phyloP scores from a whole-genome alignment of 1,140 invertebrate genomes.

The Tetramorium simillimum region DNA sequence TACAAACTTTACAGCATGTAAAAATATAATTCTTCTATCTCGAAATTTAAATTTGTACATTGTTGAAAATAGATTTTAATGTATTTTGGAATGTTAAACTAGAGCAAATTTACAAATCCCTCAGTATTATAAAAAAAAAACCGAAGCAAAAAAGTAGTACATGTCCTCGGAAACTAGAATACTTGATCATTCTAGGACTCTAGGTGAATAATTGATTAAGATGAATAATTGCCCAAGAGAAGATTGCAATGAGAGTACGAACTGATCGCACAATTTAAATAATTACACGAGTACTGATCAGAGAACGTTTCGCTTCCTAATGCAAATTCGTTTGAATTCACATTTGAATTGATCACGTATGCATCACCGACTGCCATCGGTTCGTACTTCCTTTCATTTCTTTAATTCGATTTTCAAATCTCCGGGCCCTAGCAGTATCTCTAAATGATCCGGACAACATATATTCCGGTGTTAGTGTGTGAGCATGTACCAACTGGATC shows the following conservation, averaged over 20 bases:
- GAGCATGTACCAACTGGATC: constrained; percentile 65
- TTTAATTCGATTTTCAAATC: constrained; percentile 37
- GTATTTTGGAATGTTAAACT: background rate
- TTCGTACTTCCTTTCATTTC: constrained; percentile 47
- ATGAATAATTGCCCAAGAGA: background rate
- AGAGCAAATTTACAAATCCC: background rate
- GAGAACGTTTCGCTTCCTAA: background rate
- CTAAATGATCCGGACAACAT: constrained; percentile 58
- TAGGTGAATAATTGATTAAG: constrained; percentile 26
- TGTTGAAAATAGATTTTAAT: background rate
- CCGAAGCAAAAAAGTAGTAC: background rate
- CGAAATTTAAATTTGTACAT: background rate
- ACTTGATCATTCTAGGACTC: too few species aligned
- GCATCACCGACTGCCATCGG: background rate
- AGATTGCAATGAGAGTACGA: background rate
- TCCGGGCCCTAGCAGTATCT: background rate
- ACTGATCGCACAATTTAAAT: background rate
- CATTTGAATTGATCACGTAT: constrained; percentile 59
- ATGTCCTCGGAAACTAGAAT: background rate
- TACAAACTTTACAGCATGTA: background rate
- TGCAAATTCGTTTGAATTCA: background rate
- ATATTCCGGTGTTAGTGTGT: constrained; percentile 15
- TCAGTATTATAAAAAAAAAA: background rate
- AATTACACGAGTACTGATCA: background rate
- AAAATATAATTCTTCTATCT: background rate